Base-by-base conservation (phyloP, 2,888 invertebrate species). In the Melinaea marsaeus region DNA sequence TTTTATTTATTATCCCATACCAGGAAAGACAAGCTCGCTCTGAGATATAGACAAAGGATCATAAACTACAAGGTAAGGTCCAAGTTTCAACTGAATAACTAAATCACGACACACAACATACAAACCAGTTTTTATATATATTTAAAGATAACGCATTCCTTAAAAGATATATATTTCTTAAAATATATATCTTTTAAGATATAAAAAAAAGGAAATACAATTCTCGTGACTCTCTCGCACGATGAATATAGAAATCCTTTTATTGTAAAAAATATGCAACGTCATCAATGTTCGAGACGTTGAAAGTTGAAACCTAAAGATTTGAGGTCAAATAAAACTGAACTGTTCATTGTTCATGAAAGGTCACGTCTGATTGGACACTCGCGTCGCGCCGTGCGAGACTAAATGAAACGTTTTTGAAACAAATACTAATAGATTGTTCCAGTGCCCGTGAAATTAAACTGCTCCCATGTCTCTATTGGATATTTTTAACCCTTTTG, bases 101-200 rank as follows among this genome's bases (percentile, higher is more conserved):
- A 69, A 72, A 71, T 70, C 82, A 77, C 78, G 74, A 74, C 73
- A 71, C 67, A 72, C 74, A 64, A 61, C 70, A 71, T 66, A 60
- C 68, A 74, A 86, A 85, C 87, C 84, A 81, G 87, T 86, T 75
- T 33, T 70, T 66, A 75, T 72, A 76, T 77, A 9, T 42, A 9
- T 42, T 9, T 42, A 42, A 6, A 9, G 11, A 42, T 9, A 42
- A 9, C 9, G 7, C 22, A 51, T 13, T 22, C 1, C 3, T 22
- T 9, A 51, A 9, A 51, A 5, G 13, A 32, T 51, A 32, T 48
- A 22, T 51, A 9, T 32, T 13, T 22, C 7, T 13, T 48, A 11
- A 13, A 46, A 46, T 46, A 48, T 48, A 9, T 34, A 46, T 61
- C 54, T 57, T 46, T 37, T 37, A 51, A 58, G 46, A 22, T 54